phyloP scores from a whole-genome alignment of 2,113 vertebrate species.

The Numida meleagris region DNA sequence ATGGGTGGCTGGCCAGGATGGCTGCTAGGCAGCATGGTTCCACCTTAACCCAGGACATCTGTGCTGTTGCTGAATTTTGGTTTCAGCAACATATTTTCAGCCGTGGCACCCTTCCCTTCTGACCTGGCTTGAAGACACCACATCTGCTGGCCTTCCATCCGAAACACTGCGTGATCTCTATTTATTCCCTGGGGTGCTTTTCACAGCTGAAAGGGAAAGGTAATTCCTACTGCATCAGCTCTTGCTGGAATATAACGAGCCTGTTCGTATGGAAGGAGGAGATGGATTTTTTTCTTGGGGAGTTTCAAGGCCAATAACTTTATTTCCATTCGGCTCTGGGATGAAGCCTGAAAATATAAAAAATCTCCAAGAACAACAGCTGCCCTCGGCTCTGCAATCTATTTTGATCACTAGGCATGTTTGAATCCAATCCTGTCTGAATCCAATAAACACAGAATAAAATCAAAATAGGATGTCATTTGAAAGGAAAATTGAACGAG shows the following conservation, averaged over 20 bases:
- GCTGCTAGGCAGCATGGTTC: fast-evolving
- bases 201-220: background rate
- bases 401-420: background rate
- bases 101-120: background rate
- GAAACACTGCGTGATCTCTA: fast-evolving
- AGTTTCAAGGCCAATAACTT: background rate
- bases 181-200: background rate
- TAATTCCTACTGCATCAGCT: background rate
- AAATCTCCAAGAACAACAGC: background rate
- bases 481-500: conserved; percentile 10
- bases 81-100: background rate
- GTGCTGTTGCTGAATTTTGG: background rate
- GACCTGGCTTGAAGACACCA: fast-evolving
- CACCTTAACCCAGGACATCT: background rate
- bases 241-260: background rate
- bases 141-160: background rate
- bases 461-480: background rate
- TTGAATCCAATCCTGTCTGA: background rate
- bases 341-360: background rate
- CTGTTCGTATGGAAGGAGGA: fast-evolving
- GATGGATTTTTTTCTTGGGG: background rate
- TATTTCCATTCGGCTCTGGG: background rate
- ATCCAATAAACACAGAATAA: background rate
- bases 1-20: background rate
- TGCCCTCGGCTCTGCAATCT: background rate